Percentiles rank a stretch among this genome's conserved stretches.
Evolutionary conservation across 2,888 invertebrate species (phyloP).

Genomic region (Agrochola litura): DNA sequence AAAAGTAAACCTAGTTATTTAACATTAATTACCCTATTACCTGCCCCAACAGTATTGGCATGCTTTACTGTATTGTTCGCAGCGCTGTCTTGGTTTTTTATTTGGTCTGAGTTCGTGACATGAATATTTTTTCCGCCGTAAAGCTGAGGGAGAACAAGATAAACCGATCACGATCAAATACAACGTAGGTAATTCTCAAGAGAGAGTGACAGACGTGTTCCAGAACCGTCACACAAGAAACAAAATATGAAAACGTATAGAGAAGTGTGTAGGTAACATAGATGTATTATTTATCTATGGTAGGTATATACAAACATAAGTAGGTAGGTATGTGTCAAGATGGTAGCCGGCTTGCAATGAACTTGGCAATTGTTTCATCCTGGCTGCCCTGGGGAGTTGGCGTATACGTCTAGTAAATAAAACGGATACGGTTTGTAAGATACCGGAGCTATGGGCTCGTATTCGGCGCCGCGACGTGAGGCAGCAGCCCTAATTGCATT

Average conservation of each 20-base stretch:
- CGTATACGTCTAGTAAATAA: slow-evolving; percentile 13
- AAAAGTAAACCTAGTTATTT: no score
- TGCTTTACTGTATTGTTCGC: no score
- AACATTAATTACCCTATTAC: no score
- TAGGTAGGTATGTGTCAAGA: slow-evolving; percentile 7
- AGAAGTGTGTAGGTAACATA: slow-evolving; percentile 2
- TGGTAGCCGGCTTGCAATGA: slow-evolving; percentile 10
- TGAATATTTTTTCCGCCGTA: no score
- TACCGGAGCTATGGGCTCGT: background rate
- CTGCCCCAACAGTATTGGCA: no score
- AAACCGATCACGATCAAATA: slow-evolving; percentile 28
- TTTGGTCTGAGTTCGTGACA: no score
- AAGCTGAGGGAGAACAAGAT: slow-evolving; percentile 10
- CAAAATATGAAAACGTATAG: background rate
- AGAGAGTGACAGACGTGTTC: slow-evolving; percentile 3
- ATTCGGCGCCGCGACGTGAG: background rate
- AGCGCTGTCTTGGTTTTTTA: no score
- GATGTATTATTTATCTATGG: no score
- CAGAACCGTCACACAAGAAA: slow-evolving; percentile 7
- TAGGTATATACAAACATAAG: background rate
- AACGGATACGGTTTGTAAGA: slow-evolving; percentile 8
- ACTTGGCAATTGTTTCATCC: slow-evolving; percentile 16
- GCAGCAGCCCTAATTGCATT: slow-evolving; percentile 48
- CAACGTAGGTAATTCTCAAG: slow-evolving; percentile 16
- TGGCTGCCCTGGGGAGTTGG: slow-evolving; percentile 9